Evolutionary conservation across 2,113 vertebrate species (phyloP).

Genomic region (Phalacrocorax aristotelis): DNA sequence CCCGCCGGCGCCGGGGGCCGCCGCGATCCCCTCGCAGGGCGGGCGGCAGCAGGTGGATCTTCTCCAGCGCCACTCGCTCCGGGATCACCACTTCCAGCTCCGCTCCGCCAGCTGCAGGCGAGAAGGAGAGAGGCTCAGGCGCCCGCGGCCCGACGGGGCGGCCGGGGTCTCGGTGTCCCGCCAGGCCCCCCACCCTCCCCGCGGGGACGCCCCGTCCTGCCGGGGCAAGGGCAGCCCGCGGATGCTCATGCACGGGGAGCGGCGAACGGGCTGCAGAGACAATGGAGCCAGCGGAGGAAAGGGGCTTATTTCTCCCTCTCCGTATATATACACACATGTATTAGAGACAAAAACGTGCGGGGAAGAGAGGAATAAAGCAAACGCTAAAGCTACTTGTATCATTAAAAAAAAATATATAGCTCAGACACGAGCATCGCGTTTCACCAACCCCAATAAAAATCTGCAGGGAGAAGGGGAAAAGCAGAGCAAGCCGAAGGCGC

Average conservation of each 20-base stretch:
- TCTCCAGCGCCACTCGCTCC: conserved; percentile 76
- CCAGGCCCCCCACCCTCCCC: not conserved
- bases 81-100: conserved; percentile 85
- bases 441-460: conserved; percentile 55
- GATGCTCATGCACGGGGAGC: not conserved
- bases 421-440: conserved; percentile 53
- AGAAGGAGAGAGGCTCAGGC: conserved; percentile 49
- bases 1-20: too few species aligned
- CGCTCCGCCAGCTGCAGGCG: conserved; percentile 66
- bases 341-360: not conserved
- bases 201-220: not conserved
- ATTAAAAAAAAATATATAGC: not conserved
- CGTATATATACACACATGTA: not conserved
- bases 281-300: not conserved
- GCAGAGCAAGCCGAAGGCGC: conserved; percentile 35
- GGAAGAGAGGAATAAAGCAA: not conserved
- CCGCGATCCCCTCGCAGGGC: not conserved
- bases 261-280: not conserved
- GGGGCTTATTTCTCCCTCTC: not conserved
- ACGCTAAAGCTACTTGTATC: conserved; percentile 5
- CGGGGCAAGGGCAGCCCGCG: not conserved
- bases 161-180: not conserved
- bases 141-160: not conserved
- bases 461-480: conserved; percentile 13
- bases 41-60: conserved; percentile 78